These are phyloP conservation scores for Holothuria glaberrima DNA, from an alignment of 35 echinoderm and acorn worm species.

Conservation along the genomic window DNA sequence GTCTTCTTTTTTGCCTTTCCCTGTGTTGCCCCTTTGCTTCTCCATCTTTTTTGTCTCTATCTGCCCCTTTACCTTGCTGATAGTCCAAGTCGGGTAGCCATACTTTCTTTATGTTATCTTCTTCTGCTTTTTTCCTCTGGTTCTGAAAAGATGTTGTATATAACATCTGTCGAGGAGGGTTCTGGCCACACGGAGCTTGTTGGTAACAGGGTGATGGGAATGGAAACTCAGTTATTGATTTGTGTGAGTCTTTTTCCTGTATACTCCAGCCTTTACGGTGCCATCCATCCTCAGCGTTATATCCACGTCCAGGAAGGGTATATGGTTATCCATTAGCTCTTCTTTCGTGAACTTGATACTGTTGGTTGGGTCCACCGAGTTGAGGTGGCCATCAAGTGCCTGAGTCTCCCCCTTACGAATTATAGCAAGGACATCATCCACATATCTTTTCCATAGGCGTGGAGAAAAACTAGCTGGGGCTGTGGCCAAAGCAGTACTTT, in stretches of 20 bases:
- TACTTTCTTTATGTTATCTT: neutral
- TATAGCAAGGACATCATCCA: neutral
- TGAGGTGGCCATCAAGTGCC: neutral
- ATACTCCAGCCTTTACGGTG: conserved; percentile 3
- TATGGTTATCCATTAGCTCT: neutral
- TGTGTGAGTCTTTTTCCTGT: neutral
- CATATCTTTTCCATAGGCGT: neutral
- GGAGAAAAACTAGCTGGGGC: neutral
- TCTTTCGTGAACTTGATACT: neutral
- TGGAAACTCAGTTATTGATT: conserved; percentile 1
- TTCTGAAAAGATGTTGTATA: neutral
- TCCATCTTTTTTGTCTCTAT: neutral
- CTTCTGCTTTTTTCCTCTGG: neutral
- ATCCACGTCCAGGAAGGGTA: neutral
- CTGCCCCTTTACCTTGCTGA: too few species aligned
- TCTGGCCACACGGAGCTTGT: neutral
- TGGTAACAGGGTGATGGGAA: neutral
- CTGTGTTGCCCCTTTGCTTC: neutral
- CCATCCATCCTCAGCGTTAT: neutral
- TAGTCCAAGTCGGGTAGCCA: neutral
- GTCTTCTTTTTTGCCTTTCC: neutral
- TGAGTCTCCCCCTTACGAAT: neutral
- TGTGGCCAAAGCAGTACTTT: conserved; percentile 3
- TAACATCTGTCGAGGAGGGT: neutral
- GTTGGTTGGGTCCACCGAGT: neutral